phyloP scores from a whole-genome alignment of 1,140 invertebrate species.

The Muscidifurax raptorellus region DNA sequence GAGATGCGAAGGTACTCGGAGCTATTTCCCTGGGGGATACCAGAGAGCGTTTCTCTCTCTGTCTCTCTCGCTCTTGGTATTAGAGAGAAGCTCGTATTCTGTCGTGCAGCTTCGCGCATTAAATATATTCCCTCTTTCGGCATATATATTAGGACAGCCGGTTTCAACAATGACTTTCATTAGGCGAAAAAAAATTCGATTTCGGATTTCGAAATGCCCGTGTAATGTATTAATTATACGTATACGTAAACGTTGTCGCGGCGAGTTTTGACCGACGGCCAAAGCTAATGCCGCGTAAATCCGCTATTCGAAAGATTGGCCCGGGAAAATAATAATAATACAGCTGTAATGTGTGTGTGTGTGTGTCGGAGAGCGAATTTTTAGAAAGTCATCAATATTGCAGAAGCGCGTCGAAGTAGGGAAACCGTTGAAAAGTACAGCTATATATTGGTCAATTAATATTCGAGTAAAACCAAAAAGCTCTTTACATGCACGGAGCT shows the following conservation, averaged over 20 bases:
- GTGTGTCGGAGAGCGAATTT: no score
- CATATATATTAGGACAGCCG: not conserved
- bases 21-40: constrained; percentile 49
- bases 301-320: not conserved
- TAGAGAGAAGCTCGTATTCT: constrained; percentile 19
- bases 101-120: constrained; percentile 9
- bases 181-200: constrained; percentile 4
- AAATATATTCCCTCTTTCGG: not conserved
- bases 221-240: not conserved
- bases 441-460: not conserved
- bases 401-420: no score
- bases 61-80: constrained; percentile 25
- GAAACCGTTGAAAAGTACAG: no score
- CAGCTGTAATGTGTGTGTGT: no score
- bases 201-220: not conserved
- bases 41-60: constrained; percentile 45
- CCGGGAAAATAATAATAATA: not conserved
- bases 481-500: not conserved
- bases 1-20: constrained; percentile 33
- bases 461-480: not conserved
- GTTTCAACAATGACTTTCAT: constrained; percentile 35
- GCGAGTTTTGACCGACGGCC: not conserved
- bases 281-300: not conserved
- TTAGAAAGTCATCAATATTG: no score
- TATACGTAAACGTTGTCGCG: not conserved